A percentile compares a stretch with the other conserved stretches of the same genome.
phyloP scores from a whole-genome alignment of 2,797 vertebrate species.

The Avahi laniger region DNA sequence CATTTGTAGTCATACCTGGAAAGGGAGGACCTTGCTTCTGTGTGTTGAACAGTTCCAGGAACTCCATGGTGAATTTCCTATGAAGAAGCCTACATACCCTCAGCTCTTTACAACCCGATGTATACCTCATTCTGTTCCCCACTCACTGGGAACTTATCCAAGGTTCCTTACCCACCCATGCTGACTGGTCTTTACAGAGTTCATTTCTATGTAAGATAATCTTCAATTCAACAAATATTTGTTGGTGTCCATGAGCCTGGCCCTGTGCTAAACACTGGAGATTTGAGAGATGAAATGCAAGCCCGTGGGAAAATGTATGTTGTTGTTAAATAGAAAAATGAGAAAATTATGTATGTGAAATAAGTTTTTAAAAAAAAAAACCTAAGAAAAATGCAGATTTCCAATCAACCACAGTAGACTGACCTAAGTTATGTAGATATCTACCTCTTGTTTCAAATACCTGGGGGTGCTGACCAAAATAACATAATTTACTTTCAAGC shows the following conservation, averaged over 20 bases:
- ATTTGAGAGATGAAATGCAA: background rate
- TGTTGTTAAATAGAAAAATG: background rate
- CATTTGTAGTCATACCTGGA: background rate
- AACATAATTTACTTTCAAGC: conserved; percentile 30
- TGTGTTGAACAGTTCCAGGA: background rate
- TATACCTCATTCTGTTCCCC: background rate
- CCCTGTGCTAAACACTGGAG: background rate
- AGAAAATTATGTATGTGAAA: background rate
- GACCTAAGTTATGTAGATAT: background rate
- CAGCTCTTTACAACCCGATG: background rate
- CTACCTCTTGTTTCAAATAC: background rate
- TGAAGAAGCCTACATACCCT: background rate
- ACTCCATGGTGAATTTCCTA: background rate
- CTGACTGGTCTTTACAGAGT: background rate
- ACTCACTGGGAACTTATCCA: background rate
- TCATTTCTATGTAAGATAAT: background rate
- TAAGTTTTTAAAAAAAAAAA: background rate
- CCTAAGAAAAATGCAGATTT: background rate
- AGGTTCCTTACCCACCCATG: background rate
- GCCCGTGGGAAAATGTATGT: background rate
- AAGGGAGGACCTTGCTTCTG: background rate
- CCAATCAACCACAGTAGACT: background rate
- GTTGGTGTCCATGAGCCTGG: background rate
- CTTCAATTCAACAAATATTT: background rate
- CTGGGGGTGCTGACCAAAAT: background rate